Percentiles rank a stretch among this genome's conserved stretches.
These are phyloP conservation scores for Bostrychus sinensis DNA, from an alignment of 2,113 vertebrate species.

Conservation along the genomic window DNA sequence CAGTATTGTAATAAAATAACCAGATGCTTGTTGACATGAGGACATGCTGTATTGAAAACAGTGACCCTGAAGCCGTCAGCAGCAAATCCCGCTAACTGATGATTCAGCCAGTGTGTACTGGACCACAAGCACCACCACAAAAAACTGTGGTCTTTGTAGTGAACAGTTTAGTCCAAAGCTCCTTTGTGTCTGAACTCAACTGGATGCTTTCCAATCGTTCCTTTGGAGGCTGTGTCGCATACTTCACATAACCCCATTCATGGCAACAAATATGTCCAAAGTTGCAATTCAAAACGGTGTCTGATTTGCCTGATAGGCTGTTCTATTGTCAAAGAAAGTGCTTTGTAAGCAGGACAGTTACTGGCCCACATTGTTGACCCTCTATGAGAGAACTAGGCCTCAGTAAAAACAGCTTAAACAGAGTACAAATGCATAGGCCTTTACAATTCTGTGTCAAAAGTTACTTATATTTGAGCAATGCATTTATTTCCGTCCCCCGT, in stretches of 20 bases:
- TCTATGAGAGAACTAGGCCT: constrained; percentile 44
- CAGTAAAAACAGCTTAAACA: constrained; percentile 51
- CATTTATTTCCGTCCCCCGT: constrained; percentile 6
- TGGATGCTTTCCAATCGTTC: constrained; percentile 60
- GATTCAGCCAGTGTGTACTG: constrained; percentile 32
- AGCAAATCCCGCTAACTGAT: constrained; percentile 55
- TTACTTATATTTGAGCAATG: constrained; percentile 14
- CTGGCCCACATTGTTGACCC: constrained; percentile 57
- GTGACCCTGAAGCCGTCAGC: constrained; percentile 40
- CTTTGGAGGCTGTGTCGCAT: constrained; percentile 59
- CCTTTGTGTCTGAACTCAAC: constrained; percentile 64
- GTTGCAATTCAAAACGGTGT: constrained; percentile 55
- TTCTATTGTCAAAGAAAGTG: constrained; percentile 69
- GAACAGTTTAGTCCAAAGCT: constrained; percentile 54
- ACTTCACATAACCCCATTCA: constrained; percentile 69
- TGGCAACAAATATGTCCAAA: constrained; percentile 65
- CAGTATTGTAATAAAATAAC: not conserved
- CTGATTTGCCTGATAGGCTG: constrained; percentile 59
- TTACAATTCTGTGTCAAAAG: constrained; percentile 4
- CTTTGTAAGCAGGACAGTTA: constrained; percentile 58
- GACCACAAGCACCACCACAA: too few relatives aligned
- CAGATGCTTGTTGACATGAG: constrained; percentile 12
- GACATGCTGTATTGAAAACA: constrained; percentile 8
- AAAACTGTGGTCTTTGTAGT: constrained; percentile 56
- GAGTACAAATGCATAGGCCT: constrained; percentile 31